Base-by-base conservation (phyloP, 2,797 vertebrate genomes). In the Cyprinodon diabolis region DNA sequence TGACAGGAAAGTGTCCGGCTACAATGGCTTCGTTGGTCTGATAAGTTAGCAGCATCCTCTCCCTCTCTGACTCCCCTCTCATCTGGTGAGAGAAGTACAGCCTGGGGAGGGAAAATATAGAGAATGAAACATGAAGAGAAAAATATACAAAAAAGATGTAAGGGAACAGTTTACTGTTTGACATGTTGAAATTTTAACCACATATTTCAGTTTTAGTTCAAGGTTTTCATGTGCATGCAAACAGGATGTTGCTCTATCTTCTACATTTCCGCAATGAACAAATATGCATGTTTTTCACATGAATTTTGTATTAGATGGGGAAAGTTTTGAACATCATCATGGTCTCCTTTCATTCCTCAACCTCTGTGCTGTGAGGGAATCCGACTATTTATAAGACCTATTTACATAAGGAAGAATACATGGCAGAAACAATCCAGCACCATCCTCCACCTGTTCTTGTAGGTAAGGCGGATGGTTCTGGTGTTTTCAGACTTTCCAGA, bases 11-110 rank as follows among this genome's bases (percentile, higher is more conserved):
- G 83, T 97, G 95, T 75, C 98, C 97, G 6, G 94, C 96, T 56
- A 96, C 91, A 49, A 99, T 97, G 87, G 97, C 95, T 84, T 97
- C 96, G 69, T 97, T 99, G 69, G 97, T 97, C 91, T 99, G 97
- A 89, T 97, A 97, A 19, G 96, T 96, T 75, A 99, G 87, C 75
- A 99, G 94, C 90, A 98, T 80, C 84, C 97, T 95, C 93, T 99
- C 98, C 91, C 97, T 93, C 49, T 99, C 97, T 0, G 96, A 97
- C 92, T 99, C 98, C 51, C 97, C 97, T 45, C 95, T 95, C 86
- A 94, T 95, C 93, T 97, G 97, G 78, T 94, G 89, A 49, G 96
- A 96, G 93, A 97, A 99, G 91, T 99, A 98, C 4, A 99, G 91
- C 92, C 98, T 99, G 90, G n/a, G 75, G 54, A 40, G 1, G 49